These are phyloP conservation scores for Sebastes cheni DNA, from an alignment of 2,797 vertebrate genomes.

Conservation along the genomic window DNA sequence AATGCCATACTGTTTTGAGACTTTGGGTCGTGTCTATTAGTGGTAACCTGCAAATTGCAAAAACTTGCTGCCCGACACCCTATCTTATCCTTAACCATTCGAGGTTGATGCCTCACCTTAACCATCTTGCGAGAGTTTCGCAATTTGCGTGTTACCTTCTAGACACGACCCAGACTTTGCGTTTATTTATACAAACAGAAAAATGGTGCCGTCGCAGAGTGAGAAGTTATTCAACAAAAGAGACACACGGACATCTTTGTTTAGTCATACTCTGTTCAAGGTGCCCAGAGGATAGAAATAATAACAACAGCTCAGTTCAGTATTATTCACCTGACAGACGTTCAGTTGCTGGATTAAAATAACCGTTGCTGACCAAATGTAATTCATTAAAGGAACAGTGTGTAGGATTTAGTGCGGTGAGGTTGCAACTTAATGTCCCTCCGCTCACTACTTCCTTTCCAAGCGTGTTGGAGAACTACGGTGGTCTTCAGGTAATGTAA, in stretches of 20 bases:
- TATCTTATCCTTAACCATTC: no score
- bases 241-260: slow-evolving; percentile 1
- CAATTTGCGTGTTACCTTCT: no score
- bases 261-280: not conserved
- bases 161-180: not conserved
- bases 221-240: slow-evolving; percentile 14
- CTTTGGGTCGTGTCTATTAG: not conserved
- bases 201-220: not conserved
- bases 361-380: not conserved
- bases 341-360: not conserved
- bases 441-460: no score
- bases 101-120: no score
- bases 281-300: not conserved
- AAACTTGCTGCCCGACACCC: no score
- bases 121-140: no score
- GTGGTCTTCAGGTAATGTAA: no score
- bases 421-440: no score
- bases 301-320: not conserved
- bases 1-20: not conserved
- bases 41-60: no score
- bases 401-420: no score
- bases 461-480: no score
- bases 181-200: slow-evolving; percentile 3
- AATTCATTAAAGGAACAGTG: not conserved
- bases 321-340: not conserved